phyloP scores from a whole-genome alignment of 1,140 invertebrate species.

The Aethina tumida region DNA sequence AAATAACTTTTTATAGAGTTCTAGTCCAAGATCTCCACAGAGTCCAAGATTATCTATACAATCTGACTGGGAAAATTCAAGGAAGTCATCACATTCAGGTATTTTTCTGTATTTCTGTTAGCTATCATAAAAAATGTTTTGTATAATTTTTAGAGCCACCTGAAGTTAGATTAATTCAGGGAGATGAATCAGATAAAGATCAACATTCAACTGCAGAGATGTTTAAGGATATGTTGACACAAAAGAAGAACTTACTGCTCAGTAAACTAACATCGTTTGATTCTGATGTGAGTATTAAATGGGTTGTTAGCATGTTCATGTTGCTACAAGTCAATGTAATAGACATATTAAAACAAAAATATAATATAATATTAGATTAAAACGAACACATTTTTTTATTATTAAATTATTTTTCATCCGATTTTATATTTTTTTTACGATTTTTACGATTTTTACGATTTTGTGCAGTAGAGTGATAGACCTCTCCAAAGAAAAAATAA shows the following conservation, averaged over 20 bases:
- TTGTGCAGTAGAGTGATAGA: no score
- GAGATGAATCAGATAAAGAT: conserved; percentile 38
- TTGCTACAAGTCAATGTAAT: conserved; percentile 5
- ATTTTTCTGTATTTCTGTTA: not conserved
- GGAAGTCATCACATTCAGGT: conserved; percentile 44
- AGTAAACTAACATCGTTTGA: conserved; percentile 82
- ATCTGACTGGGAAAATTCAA: conserved; percentile 37
- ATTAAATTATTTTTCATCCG: no score
- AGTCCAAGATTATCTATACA: conserved; percentile 46
- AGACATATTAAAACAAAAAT: conserved; percentile 4
- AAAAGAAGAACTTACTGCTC: conserved; percentile 75
- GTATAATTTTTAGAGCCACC: conserved; percentile 35
- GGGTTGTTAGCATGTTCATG: conserved; percentile 5
- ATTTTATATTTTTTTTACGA: no score
- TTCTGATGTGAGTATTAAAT: conserved; percentile 62
- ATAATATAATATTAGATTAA: no score
- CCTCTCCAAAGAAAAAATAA: no score
- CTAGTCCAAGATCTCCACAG: conserved; percentile 49
- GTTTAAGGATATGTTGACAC: conserved; percentile 80
- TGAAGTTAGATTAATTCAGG: conserved; percentile 38
- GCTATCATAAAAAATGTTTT: not conserved
- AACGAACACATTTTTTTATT: not conserved
- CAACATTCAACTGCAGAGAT: conserved; percentile 73
- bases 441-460: no score
- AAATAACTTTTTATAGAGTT: conserved; percentile 32